Base-by-base conservation (phyloP, 37 sponge, comb jelly and placozoan genomes). In the Ephydatia muelleri region DNA sequence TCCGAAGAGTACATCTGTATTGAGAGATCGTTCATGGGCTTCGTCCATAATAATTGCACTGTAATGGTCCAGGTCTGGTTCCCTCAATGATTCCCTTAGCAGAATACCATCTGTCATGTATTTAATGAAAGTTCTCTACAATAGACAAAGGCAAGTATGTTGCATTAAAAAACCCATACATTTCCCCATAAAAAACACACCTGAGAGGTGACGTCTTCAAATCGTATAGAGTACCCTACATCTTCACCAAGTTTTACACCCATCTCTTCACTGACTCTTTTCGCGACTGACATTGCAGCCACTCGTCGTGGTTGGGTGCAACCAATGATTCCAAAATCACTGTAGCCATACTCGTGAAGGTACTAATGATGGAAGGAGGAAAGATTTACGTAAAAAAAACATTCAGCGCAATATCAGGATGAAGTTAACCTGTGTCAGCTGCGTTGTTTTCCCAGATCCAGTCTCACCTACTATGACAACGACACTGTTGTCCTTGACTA, bases 31-130 rank as follows among this genome's bases (percentile, higher is more conserved):
- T 89, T 99, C 99, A 81, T 99, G 99, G 73, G 99, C 99, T 77
- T 99, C 99, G 72, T 99, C 99, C 99, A 99, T 99, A 57, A 99
- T 97, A 80, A 99, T 87, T 64, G 86, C 96, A 83, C 91, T 87
- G 86, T 99, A 99, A 73, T 88, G 91, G 83, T 99, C 99, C 70
- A 99, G 80, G 80, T 99, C 99, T 35, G 99, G 81, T 72, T 99
- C 99, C 29, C 99, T 76, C 78, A 99, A 87, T 38, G 95, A 95
- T 82, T 99, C 99, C 57, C 99, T 77, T 74, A 99, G 80, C 78
- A 99, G 83, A 78, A 99, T 99, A 76, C 99, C 99, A 78, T 99
- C 99, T 22, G 99, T 99, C 99, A 99, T 99, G 91, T 99, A 99
- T 85, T 99, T 99, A 73, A 99, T 95, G 23, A 90, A 73, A 21